Conservation (phyloP, 1,140 invertebrate genomes). For the Glomeris maerens region DNA sequence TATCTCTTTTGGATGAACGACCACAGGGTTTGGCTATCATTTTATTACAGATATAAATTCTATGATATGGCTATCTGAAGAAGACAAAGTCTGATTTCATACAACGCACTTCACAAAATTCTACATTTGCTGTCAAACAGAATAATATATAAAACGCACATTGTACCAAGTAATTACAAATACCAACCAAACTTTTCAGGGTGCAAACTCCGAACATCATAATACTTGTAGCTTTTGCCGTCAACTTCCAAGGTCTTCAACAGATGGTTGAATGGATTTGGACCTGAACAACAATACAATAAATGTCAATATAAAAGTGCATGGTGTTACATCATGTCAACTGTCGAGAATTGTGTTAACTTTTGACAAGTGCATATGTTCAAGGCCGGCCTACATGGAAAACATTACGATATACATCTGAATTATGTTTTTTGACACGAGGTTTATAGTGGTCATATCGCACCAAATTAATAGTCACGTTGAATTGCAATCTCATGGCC, state of each 20-base stretch:
- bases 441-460: no score
- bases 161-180: slow-evolving; percentile 12
- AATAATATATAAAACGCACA: slow-evolving; percentile 11
- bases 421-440: no score
- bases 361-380: no score
- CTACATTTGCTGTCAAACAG: slow-evolving; percentile 3
- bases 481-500: no score
- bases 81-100: not conserved
- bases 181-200: slow-evolving; percentile 56
- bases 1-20: no score
- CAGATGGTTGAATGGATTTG: slow-evolving; percentile 52
- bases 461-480: no score
- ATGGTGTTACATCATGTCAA: no score
- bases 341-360: no score
- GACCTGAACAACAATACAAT: no score
- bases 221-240: slow-evolving; percentile 55
- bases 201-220: slow-evolving; percentile 50
- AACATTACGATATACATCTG: no score
- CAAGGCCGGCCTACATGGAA: no score
- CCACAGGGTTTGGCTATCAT: not conserved
- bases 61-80: not conserved
- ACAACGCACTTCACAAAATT: not conserved
- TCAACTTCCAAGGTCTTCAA: slow-evolving; percentile 49
- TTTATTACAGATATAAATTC: not conserved
- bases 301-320: no score